These are phyloP conservation scores for Helobdella robusta DNA, from an alignment of 2,888 invertebrate genomes.

Conservation along the genomic window DNA sequence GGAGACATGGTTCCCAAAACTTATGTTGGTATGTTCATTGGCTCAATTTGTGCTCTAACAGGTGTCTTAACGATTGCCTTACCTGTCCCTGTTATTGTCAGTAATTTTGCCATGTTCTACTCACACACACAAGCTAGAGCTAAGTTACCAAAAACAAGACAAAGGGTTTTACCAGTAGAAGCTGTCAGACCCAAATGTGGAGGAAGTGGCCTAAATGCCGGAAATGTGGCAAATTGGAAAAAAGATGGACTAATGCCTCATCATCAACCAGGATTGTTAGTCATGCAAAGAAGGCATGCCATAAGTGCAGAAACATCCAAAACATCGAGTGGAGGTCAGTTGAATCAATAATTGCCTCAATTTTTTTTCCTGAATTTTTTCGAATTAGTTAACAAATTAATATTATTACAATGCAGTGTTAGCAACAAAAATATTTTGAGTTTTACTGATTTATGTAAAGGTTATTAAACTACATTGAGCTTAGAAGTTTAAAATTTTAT, in stretches of 20 bases:
- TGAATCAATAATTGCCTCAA: neutral
- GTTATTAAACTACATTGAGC: too few relatives aligned
- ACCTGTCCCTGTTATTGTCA: slow-evolving; percentile 88
- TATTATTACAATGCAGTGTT: too few relatives aligned
- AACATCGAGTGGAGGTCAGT: slow-evolving; percentile 36
- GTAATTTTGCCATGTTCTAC: slow-evolving; percentile 94
- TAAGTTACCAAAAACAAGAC: slow-evolving; percentile 80
- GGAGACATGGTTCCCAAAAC: slow-evolving; percentile 93
- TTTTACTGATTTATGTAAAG: too few relatives aligned
- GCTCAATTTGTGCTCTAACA: slow-evolving; percentile 79
- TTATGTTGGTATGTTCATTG: slow-evolving; percentile 89
- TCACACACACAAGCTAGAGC: slow-evolving; percentile 93
- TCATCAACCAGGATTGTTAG: slow-evolving; percentile 50
- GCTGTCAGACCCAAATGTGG: slow-evolving; percentile 54
- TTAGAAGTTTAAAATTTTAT: neutral
- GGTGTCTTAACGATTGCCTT: slow-evolving; percentile 87
- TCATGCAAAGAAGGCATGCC: slow-evolving; percentile 57
- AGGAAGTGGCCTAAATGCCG: slow-evolving; percentile 43
- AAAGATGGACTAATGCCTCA: slow-evolving; percentile 19
- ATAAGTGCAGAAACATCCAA: slow-evolving; percentile 55
- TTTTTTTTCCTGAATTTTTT: too few relatives aligned
- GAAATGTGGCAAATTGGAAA: slow-evolving; percentile 54
- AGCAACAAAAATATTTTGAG: too few relatives aligned
- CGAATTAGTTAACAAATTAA: too few relatives aligned
- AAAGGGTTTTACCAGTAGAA: slow-evolving; percentile 78